Percentiles rank a stretch among this genome's conserved stretches.
These are phyloP conservation scores for Protophormia terraenovae DNA, from an alignment of 2,888 invertebrate species.

Conservation along the genomic window DNA sequence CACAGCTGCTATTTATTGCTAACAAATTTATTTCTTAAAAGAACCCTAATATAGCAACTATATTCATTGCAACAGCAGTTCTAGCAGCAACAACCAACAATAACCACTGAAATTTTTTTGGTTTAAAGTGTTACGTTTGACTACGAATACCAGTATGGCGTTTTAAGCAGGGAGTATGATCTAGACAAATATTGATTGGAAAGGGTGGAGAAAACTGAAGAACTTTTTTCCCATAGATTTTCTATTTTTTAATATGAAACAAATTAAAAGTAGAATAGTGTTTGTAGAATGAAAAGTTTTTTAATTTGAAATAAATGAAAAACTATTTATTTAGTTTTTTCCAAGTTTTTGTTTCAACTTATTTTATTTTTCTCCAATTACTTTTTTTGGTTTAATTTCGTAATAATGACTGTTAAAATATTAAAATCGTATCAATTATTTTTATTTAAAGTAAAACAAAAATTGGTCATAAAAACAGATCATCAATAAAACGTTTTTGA, in stretches of 20 bases:
- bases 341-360: background rate
- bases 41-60: too few species aligned
- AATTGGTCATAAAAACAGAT: background rate
- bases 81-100: background rate
- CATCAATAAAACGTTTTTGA: background rate
- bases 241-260: background rate
- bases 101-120: conserved; percentile 10
- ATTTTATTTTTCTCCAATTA: background rate
- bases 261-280: conserved; percentile 12
- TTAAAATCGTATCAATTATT: background rate
- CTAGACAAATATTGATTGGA: background rate
- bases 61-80: background rate
- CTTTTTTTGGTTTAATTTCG: background rate
- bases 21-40: too few species aligned
- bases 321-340: background rate
- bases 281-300: conserved; percentile 28
- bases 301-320: conserved; percentile 43
- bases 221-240: background rate
- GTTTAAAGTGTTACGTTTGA: conserved; percentile 27
- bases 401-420: background rate
- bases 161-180: background rate
- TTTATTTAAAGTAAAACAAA: background rate
- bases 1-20: too few species aligned
- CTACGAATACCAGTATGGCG: background rate
- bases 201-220: background rate